These are phyloP conservation scores for Coregonus clupeaformis DNA, from an alignment of 2,113 vertebrate species.

Conservation along the genomic window DNA sequence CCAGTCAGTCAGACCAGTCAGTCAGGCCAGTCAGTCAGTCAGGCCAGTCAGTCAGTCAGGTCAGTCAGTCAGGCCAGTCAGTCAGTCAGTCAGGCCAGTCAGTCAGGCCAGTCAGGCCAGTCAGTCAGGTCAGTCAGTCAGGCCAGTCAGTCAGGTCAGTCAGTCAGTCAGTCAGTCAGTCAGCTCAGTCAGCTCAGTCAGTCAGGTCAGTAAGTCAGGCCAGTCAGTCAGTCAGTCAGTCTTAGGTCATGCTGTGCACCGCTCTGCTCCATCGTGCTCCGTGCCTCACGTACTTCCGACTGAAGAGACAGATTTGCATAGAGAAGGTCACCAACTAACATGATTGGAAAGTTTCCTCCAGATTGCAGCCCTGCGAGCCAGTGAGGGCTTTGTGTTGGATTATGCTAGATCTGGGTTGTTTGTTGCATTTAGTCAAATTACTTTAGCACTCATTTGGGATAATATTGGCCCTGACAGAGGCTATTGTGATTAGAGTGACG, in stretches of 20 bases:
- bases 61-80: too few relatives aligned
- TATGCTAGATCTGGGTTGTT: slow-evolving; percentile 12
- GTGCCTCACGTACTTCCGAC: neutral
- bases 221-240: too few relatives aligned
- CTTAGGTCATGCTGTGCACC: neutral
- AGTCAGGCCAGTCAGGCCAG: too few relatives aligned
- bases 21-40: too few relatives aligned
- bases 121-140: neutral
- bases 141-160: neutral
- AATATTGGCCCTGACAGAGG: slow-evolving; percentile 17
- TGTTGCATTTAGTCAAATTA: slow-evolving; percentile 39
- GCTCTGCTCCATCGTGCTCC: neutral
- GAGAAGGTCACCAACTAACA: slow-evolving; percentile 21
- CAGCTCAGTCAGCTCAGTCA: too few relatives aligned
- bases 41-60: too few relatives aligned
- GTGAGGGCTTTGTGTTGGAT: slow-evolving; percentile 25
- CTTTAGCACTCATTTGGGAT: slow-evolving; percentile 31
- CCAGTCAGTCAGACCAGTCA: neutral
- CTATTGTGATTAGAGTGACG: slow-evolving; percentile 21
- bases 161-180: too few relatives aligned
- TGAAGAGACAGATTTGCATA: slow-evolving; percentile 10
- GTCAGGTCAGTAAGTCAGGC: too few relatives aligned
- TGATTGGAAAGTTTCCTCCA: slow-evolving; percentile 15
- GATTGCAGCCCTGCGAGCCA: neutral
- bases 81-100: too few relatives aligned